phyloP scores from a whole-genome alignment of 23 tunicate species.

The Ascidia mentula region DNA sequence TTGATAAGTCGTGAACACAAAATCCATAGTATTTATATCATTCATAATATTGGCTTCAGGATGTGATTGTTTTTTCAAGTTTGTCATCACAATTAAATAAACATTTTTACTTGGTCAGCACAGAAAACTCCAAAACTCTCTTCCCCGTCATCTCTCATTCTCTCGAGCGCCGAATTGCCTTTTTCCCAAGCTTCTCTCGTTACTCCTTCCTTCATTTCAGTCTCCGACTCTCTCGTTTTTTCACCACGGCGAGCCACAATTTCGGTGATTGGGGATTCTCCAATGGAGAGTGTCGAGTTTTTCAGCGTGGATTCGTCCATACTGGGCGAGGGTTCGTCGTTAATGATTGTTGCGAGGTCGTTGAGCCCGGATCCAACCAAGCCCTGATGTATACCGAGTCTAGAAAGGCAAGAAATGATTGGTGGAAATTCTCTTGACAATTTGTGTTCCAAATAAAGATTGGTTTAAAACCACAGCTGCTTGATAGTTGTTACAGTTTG shows the following conservation, averaged over 20 bases:
- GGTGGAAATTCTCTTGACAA: no score
- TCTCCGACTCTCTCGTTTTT: not conserved
- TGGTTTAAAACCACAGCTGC: no score
- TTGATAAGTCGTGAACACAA: no score
- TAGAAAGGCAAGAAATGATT: not conserved
- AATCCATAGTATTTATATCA: no score
- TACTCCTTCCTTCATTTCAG: not conserved
- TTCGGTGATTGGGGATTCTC: not conserved
- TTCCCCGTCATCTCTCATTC: not conserved
- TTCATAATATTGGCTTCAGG: no score
- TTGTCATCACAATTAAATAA: no score
- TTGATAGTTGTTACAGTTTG: no score
- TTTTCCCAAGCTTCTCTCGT: constrained; percentile 8
- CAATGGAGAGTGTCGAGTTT: not conserved
- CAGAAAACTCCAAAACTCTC: not conserved
- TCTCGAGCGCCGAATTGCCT: constrained; percentile 1
- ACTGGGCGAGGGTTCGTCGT: not conserved
- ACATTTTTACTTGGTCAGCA: no score
- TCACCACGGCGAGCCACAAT: not conserved
- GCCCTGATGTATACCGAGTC: not conserved
- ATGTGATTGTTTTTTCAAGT: no score
- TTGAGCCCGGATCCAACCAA: not conserved
- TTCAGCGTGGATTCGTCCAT: not conserved
- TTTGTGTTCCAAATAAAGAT: no score
- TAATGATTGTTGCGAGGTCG: not conserved